A percentile compares a stretch with the other conserved stretches of the same genome.
Conservation (phyloP, 2,113 vertebrate species). For the Eulemur rufifrons region DNA sequence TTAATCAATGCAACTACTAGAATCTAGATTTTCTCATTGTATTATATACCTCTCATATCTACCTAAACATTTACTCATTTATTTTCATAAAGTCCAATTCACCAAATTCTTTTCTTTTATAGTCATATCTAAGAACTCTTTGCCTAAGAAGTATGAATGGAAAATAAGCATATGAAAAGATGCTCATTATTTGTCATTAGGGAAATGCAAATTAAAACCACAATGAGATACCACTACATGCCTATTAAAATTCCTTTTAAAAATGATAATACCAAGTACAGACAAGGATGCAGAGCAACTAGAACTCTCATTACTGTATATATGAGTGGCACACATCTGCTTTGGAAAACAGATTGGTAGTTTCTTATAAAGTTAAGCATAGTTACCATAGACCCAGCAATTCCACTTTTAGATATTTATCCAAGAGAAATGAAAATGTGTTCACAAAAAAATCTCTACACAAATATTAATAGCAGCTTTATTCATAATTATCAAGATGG, state of each 20-base stretch:
- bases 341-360: neutral
- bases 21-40: neutral
- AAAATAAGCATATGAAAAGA: neutral
- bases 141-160: neutral
- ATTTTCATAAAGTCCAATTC: neutral
- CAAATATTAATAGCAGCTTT: neutral
- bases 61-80: neutral
- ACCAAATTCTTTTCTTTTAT: neutral
- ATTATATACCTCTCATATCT: neutral
- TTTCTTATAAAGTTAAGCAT: neutral
- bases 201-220: neutral
- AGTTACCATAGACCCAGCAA: neutral
- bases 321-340: neutral
- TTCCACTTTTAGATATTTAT: conserved; percentile 16
- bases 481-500: neutral
- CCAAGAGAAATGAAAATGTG: neutral
- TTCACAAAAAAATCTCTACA: neutral
- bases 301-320: neutral
- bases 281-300: neutral
- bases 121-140: neutral
- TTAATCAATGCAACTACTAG: neutral
- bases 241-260: neutral
- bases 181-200: neutral
- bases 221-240: neutral
- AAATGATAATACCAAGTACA: neutral